A percentile compares a stretch with the other conserved stretches of the same genome.
Conservation (phyloP, 2,888 invertebrate species). For the Eristalinus aeneus region DNA sequence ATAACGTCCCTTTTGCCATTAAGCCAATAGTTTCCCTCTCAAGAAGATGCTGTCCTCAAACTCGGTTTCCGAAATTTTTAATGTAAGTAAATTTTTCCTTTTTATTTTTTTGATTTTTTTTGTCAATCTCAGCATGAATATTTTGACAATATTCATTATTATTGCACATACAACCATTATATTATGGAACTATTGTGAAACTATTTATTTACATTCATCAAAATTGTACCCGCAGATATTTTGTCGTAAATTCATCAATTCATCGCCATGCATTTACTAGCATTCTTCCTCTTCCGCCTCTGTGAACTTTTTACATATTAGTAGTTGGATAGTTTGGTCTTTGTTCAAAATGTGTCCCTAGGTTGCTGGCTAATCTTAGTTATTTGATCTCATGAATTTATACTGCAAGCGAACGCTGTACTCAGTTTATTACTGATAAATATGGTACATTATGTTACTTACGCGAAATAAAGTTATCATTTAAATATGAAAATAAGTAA, state of each 20-base stretch:
- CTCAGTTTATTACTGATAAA: neutral
- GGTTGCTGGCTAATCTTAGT: neutral
- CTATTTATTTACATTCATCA: no score
- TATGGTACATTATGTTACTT: neutral
- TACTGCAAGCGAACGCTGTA: neutral
- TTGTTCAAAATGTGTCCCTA: no score
- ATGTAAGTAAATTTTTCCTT: constrained; percentile 82
- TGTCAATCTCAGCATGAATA: no score
- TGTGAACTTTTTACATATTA: no score
- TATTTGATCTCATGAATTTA: neutral
- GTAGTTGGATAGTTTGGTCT: no score
- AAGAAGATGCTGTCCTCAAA: constrained; percentile 83
- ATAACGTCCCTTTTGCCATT: constrained; percentile 86
- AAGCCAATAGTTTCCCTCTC: constrained; percentile 82
- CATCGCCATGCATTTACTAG: no score
- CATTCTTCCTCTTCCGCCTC: no score
- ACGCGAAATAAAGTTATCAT: neutral
- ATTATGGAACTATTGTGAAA: no score
- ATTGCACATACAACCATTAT: no score
- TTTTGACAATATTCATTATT: no score
- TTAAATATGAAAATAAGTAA: neutral
- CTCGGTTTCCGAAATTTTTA: constrained; percentile 84
- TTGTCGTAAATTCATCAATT: no score
- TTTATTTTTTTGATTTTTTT: neutral
- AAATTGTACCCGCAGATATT: no score